Evolutionary conservation across 2,113 vertebrate species (phyloP), one percentile per base, ranked within the genome.

Genomic region (Tauraco erythrolophus): DNA sequence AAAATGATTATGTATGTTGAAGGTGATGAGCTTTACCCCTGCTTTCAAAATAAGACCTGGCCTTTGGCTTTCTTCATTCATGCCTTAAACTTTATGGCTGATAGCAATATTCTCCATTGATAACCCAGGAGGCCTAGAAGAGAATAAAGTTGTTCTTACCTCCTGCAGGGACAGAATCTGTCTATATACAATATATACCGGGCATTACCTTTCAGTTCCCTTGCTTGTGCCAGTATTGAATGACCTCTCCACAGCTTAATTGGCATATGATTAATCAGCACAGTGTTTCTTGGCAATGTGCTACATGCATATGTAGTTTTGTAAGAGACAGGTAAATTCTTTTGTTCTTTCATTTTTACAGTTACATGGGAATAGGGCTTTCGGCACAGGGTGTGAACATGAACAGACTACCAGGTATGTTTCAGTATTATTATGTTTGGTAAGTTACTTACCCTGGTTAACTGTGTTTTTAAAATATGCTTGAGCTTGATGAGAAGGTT

Each of bases 341-440:
- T 88, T 96, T 84, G 94, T 97, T 97, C 45, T 92, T 84, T 95
- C 41, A 33, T 76, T 93, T 93, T 95, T 96, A 92, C 98, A 99
- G 99, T 97, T 99, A 99, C 98, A 99, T 99, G 99, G 99, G 99
- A 97, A 99, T 99, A 89, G 99, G 99, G 82, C 99, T 99, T 83
- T 99, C 99, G 10, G 99, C 99, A 98, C 99, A 99, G 98, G 99
- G 99, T 94, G 99, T 99, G 94, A 99, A 99, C 98, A 99, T 99
- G 99, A 99, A 99, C 98, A 99, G 99, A 98, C 98, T 99, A 92
- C 99, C 99, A 97, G 99, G 99, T 99, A 99, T 21, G 95, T 94
- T 93, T 93, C 35, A 35, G 30, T 71, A n/a, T 50, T 66, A 16
- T 8, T 57, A 28, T 1, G 2, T 51, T 70, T 75, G 15, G 4